Base-by-base conservation (phyloP, 2,888 invertebrate species). In the Drosophila histrio region DNA sequence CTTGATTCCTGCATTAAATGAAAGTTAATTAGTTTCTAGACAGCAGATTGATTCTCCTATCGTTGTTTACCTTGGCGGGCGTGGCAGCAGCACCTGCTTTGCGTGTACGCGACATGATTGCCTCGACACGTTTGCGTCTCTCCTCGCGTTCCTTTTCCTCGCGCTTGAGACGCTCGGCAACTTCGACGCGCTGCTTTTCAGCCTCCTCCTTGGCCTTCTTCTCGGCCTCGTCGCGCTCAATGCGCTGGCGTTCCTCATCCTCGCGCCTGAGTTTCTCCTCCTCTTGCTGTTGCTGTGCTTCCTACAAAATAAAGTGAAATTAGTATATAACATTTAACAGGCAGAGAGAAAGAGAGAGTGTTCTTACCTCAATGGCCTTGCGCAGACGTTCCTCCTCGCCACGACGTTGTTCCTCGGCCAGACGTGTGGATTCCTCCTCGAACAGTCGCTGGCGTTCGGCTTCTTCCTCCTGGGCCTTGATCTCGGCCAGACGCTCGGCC, bases 141-240 rank as follows among this genome's bases (percentile, higher is more conserved):
- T 95, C 96, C 86, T 96, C 94, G 61, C 98, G 93, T 91, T 98
- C 98, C 89, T 95, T 96, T 92, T 98, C 98, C 91, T 98, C 98
- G 77, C 95, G 95, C 89, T 95, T 95, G 67, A 96, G 93, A 64
- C 95, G 94, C 91, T 97, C 97, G 53, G 96, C 96, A 91, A 96
- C 95, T 92, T 97, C 97, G 74, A 95, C 93, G 88, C 96, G 95
- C 91, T 95, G 93, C 80, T 94, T 94, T 93, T 98, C 97, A 0
- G 97, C 96, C 90, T 97, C 97, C 91, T 97, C 97, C 58, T 95
- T 95, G 21, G 96, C 96, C 89, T 95, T 95, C 61, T 94, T 93
- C 78, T 96, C 96, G 67, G 95, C 95, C 90, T 96, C 96, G 81
- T 96, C 96, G 81, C 95, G 95, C 87, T 95, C 94, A 21, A 93